Conservation (phyloP, 2,888 invertebrate species). For the Temnothorax unifasciatus region DNA sequence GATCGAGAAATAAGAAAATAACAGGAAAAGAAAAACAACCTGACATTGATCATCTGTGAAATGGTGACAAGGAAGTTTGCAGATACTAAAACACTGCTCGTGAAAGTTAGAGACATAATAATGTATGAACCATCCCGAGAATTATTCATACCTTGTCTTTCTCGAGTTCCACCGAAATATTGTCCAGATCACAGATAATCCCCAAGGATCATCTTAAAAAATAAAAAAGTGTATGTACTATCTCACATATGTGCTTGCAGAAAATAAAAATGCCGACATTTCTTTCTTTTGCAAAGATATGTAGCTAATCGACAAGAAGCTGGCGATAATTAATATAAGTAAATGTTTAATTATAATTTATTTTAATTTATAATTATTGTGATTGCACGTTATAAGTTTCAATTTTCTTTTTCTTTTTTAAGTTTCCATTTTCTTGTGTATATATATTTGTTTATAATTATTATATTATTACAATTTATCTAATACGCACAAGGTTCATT, state of each 20-base stretch:
- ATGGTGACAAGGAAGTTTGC: background rate
- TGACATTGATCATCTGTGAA: background rate
- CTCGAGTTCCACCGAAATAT: constrained; percentile 14
- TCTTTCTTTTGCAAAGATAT: background rate
- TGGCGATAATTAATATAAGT: background rate
- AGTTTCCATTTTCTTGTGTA: too few relatives aligned
- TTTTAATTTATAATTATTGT: background rate
- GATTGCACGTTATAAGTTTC: background rate
- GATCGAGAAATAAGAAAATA: constrained; percentile 5
- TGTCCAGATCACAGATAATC: background rate
- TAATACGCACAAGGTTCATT: background rate
- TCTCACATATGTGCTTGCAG: background rate
- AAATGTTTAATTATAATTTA: constrained; percentile 1
- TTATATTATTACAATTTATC: background rate
- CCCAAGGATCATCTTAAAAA: background rate
- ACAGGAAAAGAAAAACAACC: background rate
- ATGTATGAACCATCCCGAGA: background rate
- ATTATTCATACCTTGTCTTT: background rate
- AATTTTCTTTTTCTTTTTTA: background rate
- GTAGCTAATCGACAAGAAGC: background rate
- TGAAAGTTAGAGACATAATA: background rate
- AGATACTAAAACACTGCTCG: background rate
- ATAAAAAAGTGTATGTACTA: background rate
- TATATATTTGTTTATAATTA: background rate
- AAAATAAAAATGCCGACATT: background rate